Conservation (phyloP, 2,888 invertebrate genomes). For the Phymatocera aterrima region DNA sequence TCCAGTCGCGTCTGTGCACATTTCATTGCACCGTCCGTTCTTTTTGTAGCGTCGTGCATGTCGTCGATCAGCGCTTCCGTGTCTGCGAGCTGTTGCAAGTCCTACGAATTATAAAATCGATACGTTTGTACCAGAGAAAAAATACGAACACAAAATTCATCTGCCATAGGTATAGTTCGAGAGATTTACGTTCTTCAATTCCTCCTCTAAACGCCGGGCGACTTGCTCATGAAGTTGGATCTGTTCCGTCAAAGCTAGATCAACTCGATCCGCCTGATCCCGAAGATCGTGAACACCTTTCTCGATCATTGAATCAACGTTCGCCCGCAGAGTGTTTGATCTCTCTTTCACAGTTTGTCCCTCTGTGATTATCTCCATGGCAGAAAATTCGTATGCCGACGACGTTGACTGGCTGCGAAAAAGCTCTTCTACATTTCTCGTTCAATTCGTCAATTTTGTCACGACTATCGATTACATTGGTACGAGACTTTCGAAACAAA, state of each 20-base stretch:
- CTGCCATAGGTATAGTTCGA: neutral
- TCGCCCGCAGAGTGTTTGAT: conserved; percentile 72
- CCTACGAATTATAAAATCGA: neutral
- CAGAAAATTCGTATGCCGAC: conserved; percentile 76
- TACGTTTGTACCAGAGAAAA: neutral
- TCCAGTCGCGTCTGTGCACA: conserved; percentile 90
- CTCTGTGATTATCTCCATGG: conserved; percentile 75
- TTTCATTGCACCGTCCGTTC: conserved; percentile 89
- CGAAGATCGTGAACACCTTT: conserved; percentile 76
- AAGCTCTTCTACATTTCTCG: neutral
- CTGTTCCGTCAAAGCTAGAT: conserved; percentile 75
- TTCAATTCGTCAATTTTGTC: neutral
- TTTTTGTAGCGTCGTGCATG: conserved; percentile 81
- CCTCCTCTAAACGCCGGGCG: conserved; percentile 51
- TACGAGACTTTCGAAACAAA: too few species aligned
- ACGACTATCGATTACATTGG: too few species aligned
- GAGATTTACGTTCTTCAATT: conserved; percentile 50
- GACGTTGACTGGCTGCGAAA: conserved; percentile 76
- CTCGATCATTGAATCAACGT: conserved; percentile 72
- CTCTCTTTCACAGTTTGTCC: conserved; percentile 75
- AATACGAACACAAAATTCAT: neutral
- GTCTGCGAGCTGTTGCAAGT: conserved; percentile 81
- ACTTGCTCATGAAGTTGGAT: conserved; percentile 61
- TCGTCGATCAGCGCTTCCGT: conserved; percentile 84
- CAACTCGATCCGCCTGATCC: conserved; percentile 76